Evolutionary conservation across 2,113 vertebrate species (phyloP).

Genomic region (Pelobates fuscus): DNA sequence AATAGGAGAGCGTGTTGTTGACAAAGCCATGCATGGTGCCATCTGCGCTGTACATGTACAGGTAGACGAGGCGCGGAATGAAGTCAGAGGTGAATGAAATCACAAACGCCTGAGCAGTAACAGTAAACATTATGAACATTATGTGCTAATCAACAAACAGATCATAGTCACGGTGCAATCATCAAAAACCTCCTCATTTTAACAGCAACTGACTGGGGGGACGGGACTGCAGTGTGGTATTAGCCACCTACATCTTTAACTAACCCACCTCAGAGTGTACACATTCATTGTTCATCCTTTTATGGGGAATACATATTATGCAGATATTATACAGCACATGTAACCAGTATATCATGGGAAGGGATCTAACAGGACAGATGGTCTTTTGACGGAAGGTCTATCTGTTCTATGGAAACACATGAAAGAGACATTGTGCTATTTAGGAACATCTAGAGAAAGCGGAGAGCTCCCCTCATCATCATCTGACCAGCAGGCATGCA

Average conservation of each 20-base stretch:
- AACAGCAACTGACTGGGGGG: too few relatives aligned
- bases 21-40: constrained; percentile 94
- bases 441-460: constrained; percentile 18
- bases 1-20: constrained; percentile 91
- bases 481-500: too few relatives aligned
- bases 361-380: constrained; percentile 29
- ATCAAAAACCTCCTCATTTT: too few relatives aligned
- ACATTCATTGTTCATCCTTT: not conserved
- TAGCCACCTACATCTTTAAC: too few relatives aligned
- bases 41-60: constrained; percentile 89
- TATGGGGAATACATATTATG: not conserved
- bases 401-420: constrained; percentile 24
- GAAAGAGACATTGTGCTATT: constrained; percentile 35
- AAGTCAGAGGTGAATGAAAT: constrained; percentile 98
- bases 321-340: not conserved
- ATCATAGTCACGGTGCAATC: too few relatives aligned
- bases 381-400: constrained; percentile 15
- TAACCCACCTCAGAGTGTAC: not conserved
- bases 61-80: constrained; percentile 96
- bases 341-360: constrained; percentile 4
- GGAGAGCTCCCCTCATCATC: not conserved
- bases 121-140: constrained; percentile 40
- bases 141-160: not conserved
- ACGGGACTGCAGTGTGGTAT: too few relatives aligned
- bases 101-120: constrained; percentile 86